A percentile compares a stretch with the other conserved stretches of the same genome.
Evolutionary conservation across 2,888 invertebrate genomes (phyloP).

Genomic region (Epirrhoe alternata): DNA sequence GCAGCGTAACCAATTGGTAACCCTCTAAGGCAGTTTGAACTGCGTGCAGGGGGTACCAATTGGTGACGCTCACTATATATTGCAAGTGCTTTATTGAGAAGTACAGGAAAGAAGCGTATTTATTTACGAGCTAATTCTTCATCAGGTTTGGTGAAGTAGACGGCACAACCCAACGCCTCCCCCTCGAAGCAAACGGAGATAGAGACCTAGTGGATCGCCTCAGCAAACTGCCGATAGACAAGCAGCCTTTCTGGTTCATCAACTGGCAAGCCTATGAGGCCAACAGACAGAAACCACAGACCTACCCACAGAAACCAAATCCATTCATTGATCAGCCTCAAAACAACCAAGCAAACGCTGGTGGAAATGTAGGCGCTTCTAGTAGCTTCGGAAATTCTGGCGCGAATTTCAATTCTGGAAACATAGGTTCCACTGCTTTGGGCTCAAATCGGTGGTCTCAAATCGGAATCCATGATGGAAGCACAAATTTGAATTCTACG

Average conservation of each 20-base stretch:
- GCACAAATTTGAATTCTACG: not conserved
- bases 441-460: no score
- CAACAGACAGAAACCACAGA: constrained; percentile 75
- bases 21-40: no score
- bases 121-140: not conserved
- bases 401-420: constrained; percentile 19
- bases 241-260: constrained; percentile 90
- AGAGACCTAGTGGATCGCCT: constrained; percentile 86
- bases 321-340: constrained; percentile 50
- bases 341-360: no score
- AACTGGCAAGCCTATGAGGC: constrained; percentile 88
- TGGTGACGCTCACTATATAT: no score
- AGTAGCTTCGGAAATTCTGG: constrained; percentile 1
- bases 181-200: constrained; percentile 88
- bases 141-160: constrained; percentile 67
- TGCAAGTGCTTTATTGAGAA: no score
- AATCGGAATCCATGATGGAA: constrained; percentile 22
- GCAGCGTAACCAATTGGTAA: no score
- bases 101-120: no score
- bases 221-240: constrained; percentile 87
- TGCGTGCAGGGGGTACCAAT: no score
- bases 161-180: constrained; percentile 75
- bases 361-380: constrained; percentile 2
- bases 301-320: constrained; percentile 67
- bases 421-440: constrained; percentile 19